Evolutionary conservation across 2,113 vertebrate species (phyloP).

Genomic region (Arvicanthis niloticus): DNA sequence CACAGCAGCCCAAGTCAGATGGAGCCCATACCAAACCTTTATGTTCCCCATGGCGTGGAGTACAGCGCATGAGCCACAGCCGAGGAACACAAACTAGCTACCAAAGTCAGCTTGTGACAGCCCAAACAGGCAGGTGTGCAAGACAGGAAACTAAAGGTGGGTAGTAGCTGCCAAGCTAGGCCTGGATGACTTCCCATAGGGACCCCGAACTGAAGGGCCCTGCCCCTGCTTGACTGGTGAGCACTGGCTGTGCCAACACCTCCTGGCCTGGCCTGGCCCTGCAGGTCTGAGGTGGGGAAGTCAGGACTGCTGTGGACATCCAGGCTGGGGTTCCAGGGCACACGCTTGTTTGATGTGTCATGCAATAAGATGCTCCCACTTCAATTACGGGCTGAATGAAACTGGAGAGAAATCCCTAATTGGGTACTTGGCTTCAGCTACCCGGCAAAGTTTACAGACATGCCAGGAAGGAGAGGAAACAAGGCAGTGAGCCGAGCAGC

Average conservation of each 20-base stretch:
- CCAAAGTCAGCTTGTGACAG: not conserved
- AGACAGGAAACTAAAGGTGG: not conserved
- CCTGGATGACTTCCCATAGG: not conserved
- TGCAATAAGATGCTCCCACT: conserved; percentile 50
- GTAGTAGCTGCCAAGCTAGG: too few species aligned
- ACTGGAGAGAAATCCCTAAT: conserved; percentile 63
- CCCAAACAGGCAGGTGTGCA: not conserved
- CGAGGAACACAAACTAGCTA: not conserved
- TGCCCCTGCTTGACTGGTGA: not conserved
- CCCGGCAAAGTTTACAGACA: conserved; percentile 58
- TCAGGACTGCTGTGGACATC: not conserved
- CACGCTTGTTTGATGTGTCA: conserved; percentile 32
- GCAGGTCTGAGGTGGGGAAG: not conserved
- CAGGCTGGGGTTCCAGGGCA: conserved; percentile 28
- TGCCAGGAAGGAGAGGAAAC: conserved; percentile 65
- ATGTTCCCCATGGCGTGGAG: not conserved
- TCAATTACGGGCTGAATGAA: conserved; percentile 60
- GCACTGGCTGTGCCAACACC: too few species aligned
- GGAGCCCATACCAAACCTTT: not conserved
- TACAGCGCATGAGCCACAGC: not conserved
- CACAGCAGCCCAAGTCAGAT: not conserved
- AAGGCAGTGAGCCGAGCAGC: conserved; percentile 20
- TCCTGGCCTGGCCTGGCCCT: not conserved
- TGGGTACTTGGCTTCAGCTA: conserved; percentile 63
- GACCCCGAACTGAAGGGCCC: not conserved